Conservation (phyloP, 2,797 vertebrate genomes). For the Xiphophorus birchmanni region DNA sequence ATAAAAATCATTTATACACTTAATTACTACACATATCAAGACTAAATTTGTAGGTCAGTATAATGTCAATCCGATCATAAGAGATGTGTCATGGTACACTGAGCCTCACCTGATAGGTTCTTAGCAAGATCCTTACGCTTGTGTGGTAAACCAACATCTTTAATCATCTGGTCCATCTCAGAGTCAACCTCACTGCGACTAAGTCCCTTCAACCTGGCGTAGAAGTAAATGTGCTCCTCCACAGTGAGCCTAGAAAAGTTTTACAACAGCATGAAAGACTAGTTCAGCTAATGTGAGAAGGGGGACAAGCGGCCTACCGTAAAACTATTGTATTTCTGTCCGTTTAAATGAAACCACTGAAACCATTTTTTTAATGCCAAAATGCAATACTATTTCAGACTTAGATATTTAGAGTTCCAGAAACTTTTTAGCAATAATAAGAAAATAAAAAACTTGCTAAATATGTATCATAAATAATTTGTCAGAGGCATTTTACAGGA, state of each 20-base stretch:
- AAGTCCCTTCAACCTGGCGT: slow-evolving; percentile 90
- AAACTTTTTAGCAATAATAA: not conserved
- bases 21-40: slow-evolving; percentile 6
- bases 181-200: slow-evolving; percentile 83
- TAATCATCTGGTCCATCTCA: slow-evolving; percentile 93
- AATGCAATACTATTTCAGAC: not conserved
- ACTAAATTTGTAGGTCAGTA: slow-evolving; percentile 30
- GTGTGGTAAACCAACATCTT: slow-evolving; percentile 91
- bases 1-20: slow-evolving; percentile 12
- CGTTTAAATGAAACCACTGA: not conserved
- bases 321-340: slow-evolving; percentile 1
- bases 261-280: not conserved
- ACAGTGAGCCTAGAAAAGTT: slow-evolving; percentile 88
- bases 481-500: not conserved
- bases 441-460: not conserved
- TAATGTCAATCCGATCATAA: slow-evolving; percentile 18
- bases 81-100: not conserved
- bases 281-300: slow-evolving; percentile 13
- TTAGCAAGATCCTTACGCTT: slow-evolving; percentile 92
- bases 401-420: not conserved
- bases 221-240: slow-evolving; percentile 99
- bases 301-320: slow-evolving; percentile 4
- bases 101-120: slow-evolving; percentile 90
- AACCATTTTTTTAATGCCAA: not conserved
- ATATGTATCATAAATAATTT: not conserved